Conservation (phyloP, 2,113 vertebrate species). For the Heptranchias perlo region DNA sequence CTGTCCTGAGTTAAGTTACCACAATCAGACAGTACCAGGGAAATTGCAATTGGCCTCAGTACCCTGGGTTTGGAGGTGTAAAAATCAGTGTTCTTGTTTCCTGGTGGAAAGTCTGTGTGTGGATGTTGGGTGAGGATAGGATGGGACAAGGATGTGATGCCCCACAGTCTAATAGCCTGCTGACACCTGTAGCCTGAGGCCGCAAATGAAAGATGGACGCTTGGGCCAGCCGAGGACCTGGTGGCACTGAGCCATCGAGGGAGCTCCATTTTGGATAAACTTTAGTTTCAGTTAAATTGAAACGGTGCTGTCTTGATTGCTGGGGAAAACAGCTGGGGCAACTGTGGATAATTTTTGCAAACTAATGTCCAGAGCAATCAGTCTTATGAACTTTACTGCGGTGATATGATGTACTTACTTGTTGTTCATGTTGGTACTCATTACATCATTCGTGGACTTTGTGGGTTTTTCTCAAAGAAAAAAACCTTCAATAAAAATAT, state of each 20-base stretch:
- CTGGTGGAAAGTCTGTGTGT: background rate
- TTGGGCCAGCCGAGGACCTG: background rate
- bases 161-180: background rate
- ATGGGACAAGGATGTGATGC: background rate
- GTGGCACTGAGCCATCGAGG: background rate
- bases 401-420: background rate
- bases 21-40: background rate
- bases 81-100: background rate
- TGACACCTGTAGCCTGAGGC: background rate
- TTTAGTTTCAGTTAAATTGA: background rate
- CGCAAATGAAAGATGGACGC: background rate
- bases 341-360: background rate
- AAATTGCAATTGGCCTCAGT: background rate
- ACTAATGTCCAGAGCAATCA: background rate
- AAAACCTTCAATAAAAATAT: background rate
- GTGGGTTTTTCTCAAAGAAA: background rate
- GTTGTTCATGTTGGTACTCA: too few species aligned
- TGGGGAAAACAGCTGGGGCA: background rate
- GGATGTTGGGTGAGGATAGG: background rate
- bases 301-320: background rate
- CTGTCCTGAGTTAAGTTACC: background rate
- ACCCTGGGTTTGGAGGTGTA: background rate
- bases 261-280: background rate
- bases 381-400: background rate
- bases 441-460: too few species aligned